Conservation (phyloP, 2,888 invertebrate species). For the Isoperla grammatica region DNA sequence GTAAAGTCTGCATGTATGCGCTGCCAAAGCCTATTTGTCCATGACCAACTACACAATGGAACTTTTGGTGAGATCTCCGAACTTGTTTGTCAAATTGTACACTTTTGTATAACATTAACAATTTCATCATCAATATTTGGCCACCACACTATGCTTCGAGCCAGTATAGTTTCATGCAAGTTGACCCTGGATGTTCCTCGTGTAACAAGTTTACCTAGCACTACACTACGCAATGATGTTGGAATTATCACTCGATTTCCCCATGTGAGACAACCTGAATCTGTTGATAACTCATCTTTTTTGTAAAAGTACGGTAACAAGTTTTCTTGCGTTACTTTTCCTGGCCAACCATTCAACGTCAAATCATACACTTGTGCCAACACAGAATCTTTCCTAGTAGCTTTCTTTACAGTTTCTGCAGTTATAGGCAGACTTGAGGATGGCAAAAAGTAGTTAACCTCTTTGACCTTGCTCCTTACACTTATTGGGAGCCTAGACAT, state of each 20-base stretch:
- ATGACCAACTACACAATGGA: background rate
- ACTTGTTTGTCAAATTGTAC: background rate
- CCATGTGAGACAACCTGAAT: background rate
- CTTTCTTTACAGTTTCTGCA: no score
- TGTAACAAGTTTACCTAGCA: no score
- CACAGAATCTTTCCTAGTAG: no score
- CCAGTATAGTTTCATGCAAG: no score
- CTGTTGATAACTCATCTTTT: background rate
- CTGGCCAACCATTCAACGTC: no score
- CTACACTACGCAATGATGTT: no score
- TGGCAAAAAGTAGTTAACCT: no score
- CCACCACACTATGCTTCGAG: conserved; percentile 7
- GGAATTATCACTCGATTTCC: background rate
- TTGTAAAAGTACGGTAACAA: background rate
- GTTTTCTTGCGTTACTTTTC: background rate
- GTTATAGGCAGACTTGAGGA: no score
- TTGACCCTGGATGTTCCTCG: no score
- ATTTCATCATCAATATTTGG: background rate
- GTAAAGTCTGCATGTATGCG: conserved; percentile 4
- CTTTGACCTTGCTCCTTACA: background rate
- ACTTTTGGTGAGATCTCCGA: background rate
- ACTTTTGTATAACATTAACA: background rate
- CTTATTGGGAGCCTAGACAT: background rate
- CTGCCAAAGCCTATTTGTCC: background rate
- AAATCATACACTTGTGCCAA: no score